phyloP scores from a whole-genome alignment of 2,113 vertebrate species.

The Pedionomus torquatus region DNA sequence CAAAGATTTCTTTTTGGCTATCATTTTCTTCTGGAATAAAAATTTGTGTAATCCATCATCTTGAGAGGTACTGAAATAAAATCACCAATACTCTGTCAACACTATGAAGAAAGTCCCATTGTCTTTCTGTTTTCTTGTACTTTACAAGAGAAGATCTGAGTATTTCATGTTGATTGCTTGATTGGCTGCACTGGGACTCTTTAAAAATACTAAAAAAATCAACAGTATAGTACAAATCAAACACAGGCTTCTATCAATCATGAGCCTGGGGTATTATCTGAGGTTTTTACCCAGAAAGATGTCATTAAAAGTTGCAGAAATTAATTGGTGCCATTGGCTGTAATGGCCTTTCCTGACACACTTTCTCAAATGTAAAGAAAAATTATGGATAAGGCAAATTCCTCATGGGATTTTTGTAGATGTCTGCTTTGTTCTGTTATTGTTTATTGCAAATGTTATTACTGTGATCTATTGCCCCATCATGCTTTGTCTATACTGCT shows the following conservation, averaged over 20 bases:
- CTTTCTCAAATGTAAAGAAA: conserved; percentile 84
- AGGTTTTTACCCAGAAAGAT: conserved; percentile 82
- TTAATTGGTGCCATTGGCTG: conserved; percentile 86
- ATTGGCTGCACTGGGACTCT: conserved; percentile 88
- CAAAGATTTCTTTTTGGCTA: conserved; percentile 62
- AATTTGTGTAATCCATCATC: conserved; percentile 75
- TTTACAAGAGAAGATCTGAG: conserved; percentile 79
- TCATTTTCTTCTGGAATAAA: conserved; percentile 77
- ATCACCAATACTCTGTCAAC: conserved; percentile 69
- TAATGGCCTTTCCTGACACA: conserved; percentile 82
- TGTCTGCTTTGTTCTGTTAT: conserved; percentile 84
- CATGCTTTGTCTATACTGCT: conserved; percentile 75
- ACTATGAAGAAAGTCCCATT: conserved; percentile 58
- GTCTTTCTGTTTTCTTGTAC: conserved; percentile 76
- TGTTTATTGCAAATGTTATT: conserved; percentile 89
- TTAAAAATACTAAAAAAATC: conserved; percentile 85
- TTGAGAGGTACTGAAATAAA: conserved; percentile 75
- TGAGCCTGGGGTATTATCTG: conserved; percentile 76
- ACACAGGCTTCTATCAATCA: conserved; percentile 77
- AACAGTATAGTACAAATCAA: conserved; percentile 85
- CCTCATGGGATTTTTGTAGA: conserved; percentile 82
- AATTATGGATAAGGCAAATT: conserved; percentile 83
- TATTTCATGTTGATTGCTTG: conserved; percentile 88
- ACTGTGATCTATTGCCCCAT: conserved; percentile 82
- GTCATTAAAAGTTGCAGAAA: conserved; percentile 88